Conservation (phyloP, 2,888 invertebrate genomes). For the Dione vanillae region DNA sequence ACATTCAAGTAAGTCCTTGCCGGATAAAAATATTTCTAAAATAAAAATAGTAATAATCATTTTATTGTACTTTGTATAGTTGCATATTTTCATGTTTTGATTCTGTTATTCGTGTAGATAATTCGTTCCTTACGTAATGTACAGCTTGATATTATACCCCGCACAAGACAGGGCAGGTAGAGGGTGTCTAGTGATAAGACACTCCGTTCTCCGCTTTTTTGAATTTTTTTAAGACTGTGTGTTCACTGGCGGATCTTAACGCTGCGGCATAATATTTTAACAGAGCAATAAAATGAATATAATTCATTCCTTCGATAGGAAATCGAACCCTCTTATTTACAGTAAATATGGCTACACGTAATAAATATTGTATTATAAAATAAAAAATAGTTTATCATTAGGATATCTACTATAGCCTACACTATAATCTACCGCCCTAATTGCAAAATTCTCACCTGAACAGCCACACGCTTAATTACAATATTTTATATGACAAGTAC, state of each 20-base stretch:
- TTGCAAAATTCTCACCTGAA: slow-evolving; percentile 15
- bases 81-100: not conserved
- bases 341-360: too few species aligned
- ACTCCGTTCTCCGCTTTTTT: too few species aligned
- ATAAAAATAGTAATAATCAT: not conserved
- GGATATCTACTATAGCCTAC: not conserved
- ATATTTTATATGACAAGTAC: slow-evolving; percentile 37
- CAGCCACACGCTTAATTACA: slow-evolving; percentile 33
- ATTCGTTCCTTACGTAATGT: too few species aligned
- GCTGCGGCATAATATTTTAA: too few species aligned
- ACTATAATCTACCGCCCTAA: not conserved
- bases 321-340: too few species aligned
- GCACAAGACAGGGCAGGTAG: too few species aligned
- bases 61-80: not conserved
- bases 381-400: not conserved
- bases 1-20: not conserved
- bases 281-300: too few species aligned
- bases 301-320: too few species aligned
- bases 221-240: too few species aligned
- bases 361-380: not conserved
- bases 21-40: not conserved
- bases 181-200: too few species aligned
- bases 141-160: too few species aligned
- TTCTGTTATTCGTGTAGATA: not conserved
- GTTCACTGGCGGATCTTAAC: too few species aligned